phyloP scores from a whole-genome alignment of 2,113 vertebrate genomes.

The Tympanuchus pallidicinctus region DNA sequence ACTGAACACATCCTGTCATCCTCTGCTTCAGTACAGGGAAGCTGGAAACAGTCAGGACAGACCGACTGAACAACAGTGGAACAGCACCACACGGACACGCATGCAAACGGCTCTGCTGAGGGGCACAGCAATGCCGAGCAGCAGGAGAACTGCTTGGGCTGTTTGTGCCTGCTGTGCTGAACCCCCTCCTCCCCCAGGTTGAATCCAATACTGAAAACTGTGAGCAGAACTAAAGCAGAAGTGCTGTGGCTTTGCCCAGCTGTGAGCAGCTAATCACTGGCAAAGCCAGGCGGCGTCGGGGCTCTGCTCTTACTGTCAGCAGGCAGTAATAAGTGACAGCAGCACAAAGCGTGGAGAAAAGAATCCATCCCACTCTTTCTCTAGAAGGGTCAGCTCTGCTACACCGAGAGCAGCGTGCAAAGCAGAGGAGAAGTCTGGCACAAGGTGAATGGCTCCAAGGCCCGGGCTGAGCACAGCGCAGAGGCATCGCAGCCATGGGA shows the following conservation, averaged over 20 bases:
- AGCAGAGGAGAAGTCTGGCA: neutral
- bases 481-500: too few relatives aligned
- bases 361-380: neutral
- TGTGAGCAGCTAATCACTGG: neutral
- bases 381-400: neutral
- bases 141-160: neutral
- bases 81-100: neutral
- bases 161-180: neutral
- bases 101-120: neutral
- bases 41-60: neutral
- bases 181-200: too few relatives aligned
- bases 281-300: neutral
- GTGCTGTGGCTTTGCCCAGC: too few relatives aligned
- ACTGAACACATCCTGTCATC: conserved; percentile 15
- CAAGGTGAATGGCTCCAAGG: neutral
- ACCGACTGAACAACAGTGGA: neutral
- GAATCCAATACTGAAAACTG: neutral
- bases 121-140: neutral
- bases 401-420: neutral
- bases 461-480: neutral
- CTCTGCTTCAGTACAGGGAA: conserved; percentile 11
- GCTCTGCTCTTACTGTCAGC: neutral
- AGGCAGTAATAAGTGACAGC: too few relatives aligned
- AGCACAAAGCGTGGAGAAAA: neutral
- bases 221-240: neutral